phyloP scores from a whole-genome alignment of 2,113 vertebrate species.

The Microcebus murinus region DNA sequence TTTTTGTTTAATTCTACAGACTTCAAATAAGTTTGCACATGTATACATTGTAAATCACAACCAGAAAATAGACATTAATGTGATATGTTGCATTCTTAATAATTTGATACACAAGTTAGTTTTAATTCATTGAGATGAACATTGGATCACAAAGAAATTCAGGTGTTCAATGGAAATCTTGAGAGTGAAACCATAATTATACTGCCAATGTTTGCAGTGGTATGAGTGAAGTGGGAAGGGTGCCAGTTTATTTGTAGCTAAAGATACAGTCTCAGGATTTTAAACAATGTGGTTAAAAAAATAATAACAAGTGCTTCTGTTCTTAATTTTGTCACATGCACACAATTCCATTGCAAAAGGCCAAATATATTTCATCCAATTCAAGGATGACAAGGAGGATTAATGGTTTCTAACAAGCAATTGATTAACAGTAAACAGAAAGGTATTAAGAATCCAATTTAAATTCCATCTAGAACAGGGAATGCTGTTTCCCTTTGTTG shows the following conservation, averaged over 20 bases:
- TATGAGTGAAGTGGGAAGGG: not conserved
- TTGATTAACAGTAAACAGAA: constrained; percentile 77
- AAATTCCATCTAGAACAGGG: not conserved
- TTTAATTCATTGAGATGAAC: not conserved
- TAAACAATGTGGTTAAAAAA: constrained; percentile 55
- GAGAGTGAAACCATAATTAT: not conserved
- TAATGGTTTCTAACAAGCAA: constrained; percentile 78
- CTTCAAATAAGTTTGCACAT: not conserved
- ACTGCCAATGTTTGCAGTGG: not conserved
- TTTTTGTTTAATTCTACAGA: not conserved
- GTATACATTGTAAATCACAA: not conserved
- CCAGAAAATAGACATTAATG: not conserved
- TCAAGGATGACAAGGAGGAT: constrained; percentile 72
- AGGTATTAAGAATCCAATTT: not conserved
- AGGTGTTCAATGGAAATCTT: not conserved
- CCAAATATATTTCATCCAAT: constrained; percentile 70
- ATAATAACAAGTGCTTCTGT: constrained; percentile 19
- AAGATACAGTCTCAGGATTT: constrained; percentile 19
- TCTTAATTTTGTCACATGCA: constrained; percentile 40
- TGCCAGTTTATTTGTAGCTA: constrained; percentile 31
- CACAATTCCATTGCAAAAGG: constrained; percentile 67
- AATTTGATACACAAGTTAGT: not conserved
- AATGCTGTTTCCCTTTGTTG: not conserved
- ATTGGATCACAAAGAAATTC: not conserved
- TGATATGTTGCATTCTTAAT: not conserved